These are phyloP conservation scores for Campopleginae sp. DNA, from an alignment of 2,888 invertebrate species.

Conservation along the genomic window DNA sequence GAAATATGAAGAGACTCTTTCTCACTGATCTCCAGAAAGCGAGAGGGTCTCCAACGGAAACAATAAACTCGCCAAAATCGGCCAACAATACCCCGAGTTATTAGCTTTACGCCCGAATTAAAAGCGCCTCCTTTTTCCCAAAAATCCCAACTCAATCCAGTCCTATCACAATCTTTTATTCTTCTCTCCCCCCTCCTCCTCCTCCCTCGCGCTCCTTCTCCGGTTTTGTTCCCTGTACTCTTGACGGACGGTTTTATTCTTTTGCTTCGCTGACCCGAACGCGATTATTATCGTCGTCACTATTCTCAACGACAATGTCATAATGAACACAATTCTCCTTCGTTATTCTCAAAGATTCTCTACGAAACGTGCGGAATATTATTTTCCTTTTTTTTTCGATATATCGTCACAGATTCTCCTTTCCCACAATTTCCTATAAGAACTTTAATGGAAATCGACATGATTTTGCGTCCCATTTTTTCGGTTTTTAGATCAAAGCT, in stretches of 20 bases:
- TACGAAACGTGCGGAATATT: not conserved
- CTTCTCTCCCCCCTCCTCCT: slow-evolving; percentile 39
- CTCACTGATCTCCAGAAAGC: slow-evolving; percentile 60
- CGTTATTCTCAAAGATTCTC: not conserved
- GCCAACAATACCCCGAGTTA: slow-evolving; percentile 81
- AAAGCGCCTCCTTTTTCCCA: slow-evolving; percentile 73
- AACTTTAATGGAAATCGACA: too few species aligned
- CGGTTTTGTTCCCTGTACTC: not conserved
- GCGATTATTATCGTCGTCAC: not conserved
- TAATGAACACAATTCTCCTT: not conserved
- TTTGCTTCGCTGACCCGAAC: not conserved
- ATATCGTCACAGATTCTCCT: not conserved
- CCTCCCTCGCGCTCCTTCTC: slow-evolving; percentile 31
- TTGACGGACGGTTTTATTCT: not conserved
- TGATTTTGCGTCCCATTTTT: too few species aligned
- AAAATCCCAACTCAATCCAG: slow-evolving; percentile 40
- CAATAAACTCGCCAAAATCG: slow-evolving; percentile 79
- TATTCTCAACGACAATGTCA: not conserved
- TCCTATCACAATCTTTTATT: slow-evolving; percentile 50
- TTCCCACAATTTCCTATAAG: not conserved
- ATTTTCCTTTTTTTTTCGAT: not conserved
- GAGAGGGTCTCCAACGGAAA: slow-evolving; percentile 75
- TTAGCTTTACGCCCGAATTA: slow-evolving; percentile 82
- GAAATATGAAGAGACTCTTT: slow-evolving; percentile 34
- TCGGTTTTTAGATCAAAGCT: too few species aligned